Conservation (phyloP, 1,140 invertebrate genomes). For the Lordiphosa collinella region DNA sequence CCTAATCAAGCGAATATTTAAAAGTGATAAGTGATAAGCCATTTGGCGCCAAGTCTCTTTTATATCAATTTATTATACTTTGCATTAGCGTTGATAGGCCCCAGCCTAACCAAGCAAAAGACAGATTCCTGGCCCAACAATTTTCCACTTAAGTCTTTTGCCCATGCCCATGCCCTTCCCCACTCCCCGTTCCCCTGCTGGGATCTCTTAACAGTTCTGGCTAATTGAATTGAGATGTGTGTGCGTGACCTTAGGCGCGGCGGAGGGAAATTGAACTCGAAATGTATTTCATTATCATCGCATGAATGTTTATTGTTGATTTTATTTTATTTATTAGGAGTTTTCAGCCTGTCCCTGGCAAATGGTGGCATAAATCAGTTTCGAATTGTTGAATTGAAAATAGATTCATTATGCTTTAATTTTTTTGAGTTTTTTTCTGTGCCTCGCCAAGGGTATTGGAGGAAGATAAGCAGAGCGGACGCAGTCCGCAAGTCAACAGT, state of each 20-base stretch:
- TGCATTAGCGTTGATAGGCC: constrained; percentile 7
- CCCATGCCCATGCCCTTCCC: too few relatives aligned
- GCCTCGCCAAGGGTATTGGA: too few relatives aligned
- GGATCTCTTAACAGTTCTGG: constrained; percentile 25
- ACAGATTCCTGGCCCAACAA: too few relatives aligned
- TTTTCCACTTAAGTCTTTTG: too few relatives aligned
- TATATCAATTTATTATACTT: constrained; percentile 9
- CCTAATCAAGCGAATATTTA: background rate
- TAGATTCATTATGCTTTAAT: constrained; percentile 2
- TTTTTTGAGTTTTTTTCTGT: too few relatives aligned
- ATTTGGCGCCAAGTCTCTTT: constrained; percentile 26
- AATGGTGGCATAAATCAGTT: constrained; percentile 12
- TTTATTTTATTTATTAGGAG: constrained; percentile 4
- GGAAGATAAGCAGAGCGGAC: too few relatives aligned
- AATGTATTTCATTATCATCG: too few relatives aligned
- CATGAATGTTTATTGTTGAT: too few relatives aligned
- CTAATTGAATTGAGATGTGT: constrained; percentile 16
- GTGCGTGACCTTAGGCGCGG: too few relatives aligned
- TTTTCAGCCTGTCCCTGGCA: background rate
- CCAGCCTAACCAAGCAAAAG: background rate
- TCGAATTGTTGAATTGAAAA: constrained; percentile 7
- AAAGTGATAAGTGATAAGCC: constrained; percentile 34
- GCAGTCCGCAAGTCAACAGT: too few relatives aligned
- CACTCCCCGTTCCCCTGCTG: background rate
- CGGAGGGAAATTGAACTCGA: too few relatives aligned